These are phyloP conservation scores for Tenthredo mesomela DNA, from an alignment of 2,888 invertebrate genomes.

Conservation along the genomic window DNA sequence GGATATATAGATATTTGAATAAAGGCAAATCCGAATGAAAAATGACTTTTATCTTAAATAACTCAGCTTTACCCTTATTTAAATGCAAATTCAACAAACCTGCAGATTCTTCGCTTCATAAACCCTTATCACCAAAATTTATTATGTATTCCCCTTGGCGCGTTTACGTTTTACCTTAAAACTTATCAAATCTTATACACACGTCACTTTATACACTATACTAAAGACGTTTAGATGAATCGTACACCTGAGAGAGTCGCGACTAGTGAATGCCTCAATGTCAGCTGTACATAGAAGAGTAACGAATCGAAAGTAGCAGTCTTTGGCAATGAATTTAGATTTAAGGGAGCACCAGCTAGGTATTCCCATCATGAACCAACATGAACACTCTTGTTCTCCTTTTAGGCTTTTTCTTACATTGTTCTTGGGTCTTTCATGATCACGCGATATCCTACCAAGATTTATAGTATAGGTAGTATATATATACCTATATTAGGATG, in stretches of 20 bases:
- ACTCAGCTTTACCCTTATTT: not conserved
- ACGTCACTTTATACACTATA: slow-evolving; percentile 32
- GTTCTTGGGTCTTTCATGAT: not conserved
- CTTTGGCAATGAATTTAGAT: slow-evolving; percentile 11
- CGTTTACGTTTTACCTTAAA: not conserved
- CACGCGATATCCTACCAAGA: slow-evolving; percentile 26
- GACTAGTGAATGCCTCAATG: slow-evolving; percentile 21
- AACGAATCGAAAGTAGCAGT: slow-evolving; percentile 17
- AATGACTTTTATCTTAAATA: not conserved
- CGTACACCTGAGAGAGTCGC: not conserved
- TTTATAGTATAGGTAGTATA: not conserved
- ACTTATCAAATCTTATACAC: not conserved
- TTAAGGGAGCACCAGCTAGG: slow-evolving; percentile 14
- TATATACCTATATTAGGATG: not conserved
- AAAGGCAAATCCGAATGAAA: not conserved
- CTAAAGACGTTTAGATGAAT: slow-evolving; percentile 24
- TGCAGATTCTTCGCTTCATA: not conserved
- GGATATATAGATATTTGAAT: not conserved
- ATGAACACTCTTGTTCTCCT: not conserved
- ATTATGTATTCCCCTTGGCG: not conserved
- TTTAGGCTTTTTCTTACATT: not conserved
- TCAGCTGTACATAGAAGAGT: not conserved
- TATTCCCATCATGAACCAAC: not conserved
- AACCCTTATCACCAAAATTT: not conserved
- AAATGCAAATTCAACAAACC: not conserved